phyloP scores from a whole-genome alignment of 2,797 vertebrate species.

The Balearica regulorum region DNA sequence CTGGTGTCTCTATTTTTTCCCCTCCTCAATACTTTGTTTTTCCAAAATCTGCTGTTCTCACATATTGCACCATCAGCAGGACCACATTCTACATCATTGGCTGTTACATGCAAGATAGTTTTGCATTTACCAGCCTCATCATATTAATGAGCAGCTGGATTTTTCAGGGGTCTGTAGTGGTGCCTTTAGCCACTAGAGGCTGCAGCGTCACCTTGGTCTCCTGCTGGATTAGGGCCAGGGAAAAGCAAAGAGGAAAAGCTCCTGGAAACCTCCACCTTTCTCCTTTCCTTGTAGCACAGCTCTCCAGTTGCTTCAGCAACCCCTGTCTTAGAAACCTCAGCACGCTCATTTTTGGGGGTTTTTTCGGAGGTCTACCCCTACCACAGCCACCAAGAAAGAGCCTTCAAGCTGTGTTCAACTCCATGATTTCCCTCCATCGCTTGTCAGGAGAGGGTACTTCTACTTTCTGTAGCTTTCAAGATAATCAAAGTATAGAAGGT shows the following conservation, averaged over 20 bases:
- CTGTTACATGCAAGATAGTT: not conserved
- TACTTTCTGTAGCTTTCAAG: not conserved
- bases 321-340: not conserved
- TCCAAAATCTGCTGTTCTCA: not conserved
- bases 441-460: not conserved
- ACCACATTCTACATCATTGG: accelerated
- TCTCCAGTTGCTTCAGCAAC: not conserved
- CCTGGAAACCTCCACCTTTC: not conserved
- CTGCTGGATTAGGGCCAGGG: not conserved
- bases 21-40: not conserved
- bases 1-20: not conserved
- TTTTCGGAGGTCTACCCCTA: not conserved
- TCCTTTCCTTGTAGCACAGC: not conserved
- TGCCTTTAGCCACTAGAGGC: not conserved
- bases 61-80: not conserved
- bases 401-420: not conserved
- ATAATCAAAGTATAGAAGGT: not conserved
- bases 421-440: not conserved
- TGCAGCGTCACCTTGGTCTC: not conserved
- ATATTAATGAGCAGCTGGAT: not conserved
- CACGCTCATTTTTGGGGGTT: not conserved
- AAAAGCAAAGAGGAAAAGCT: not conserved
- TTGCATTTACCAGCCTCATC: not conserved
- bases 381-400: not conserved
- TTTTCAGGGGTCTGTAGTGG: not conserved